Evolutionary conservation across 2,113 vertebrate genomes (phyloP).

Genomic region (Tenebrosternarchus preto): DNA sequence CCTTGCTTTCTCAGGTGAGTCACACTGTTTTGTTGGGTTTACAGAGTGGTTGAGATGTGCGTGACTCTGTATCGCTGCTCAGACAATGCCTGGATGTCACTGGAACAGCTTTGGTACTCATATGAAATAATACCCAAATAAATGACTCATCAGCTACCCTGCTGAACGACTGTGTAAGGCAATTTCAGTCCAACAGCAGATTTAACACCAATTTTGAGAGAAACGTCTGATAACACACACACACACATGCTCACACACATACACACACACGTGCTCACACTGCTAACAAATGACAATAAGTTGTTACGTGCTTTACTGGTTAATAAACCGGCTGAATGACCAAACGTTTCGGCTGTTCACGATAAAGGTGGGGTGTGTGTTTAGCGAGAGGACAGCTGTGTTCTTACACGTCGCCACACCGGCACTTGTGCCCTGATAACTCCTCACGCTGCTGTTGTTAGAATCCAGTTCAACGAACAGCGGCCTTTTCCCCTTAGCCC

Average conservation of each 20-base stretch:
- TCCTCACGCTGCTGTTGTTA: background rate
- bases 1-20: slow-evolving; percentile 40
- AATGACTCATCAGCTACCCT: slow-evolving; percentile 11
- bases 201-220: background rate
- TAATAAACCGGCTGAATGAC: too few species aligned
- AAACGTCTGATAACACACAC: background rate
- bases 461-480: background rate
- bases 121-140: slow-evolving; percentile 33
- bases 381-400: too few species aligned
- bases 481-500: background rate
- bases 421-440: too few species aligned
- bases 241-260: background rate
- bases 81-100: slow-evolving; percentile 15
- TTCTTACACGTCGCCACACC: too few species aligned
- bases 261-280: background rate
- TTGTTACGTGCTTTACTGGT: too few species aligned
- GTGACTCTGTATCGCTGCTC: slow-evolving; percentile 29
- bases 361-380: too few species aligned
- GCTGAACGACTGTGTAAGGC: background rate
- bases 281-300: too few species aligned
- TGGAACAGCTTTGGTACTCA: background rate
- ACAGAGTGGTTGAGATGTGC: slow-evolving; percentile 22
- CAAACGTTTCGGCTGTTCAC: background rate
- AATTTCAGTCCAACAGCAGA: background rate
- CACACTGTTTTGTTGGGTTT: slow-evolving; percentile 29